A percentile compares a stretch with the other conserved stretches of the same genome.
phyloP scores from a whole-genome alignment of 2,113 vertebrate species.

The Serilophus lunatus region DNA sequence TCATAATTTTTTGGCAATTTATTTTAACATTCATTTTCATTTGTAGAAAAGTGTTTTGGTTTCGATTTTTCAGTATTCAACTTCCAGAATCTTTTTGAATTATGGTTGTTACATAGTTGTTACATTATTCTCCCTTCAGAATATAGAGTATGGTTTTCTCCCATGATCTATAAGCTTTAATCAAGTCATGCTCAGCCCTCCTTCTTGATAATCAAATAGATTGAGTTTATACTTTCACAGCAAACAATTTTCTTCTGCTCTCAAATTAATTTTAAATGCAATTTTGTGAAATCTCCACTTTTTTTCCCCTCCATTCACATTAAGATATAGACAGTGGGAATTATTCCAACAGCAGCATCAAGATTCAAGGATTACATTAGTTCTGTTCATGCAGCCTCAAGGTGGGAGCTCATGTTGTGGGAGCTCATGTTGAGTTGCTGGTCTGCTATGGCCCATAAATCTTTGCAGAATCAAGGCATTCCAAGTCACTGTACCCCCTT shows the following conservation, averaged over 20 bases:
- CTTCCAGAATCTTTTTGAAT: too few species aligned
- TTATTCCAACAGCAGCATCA: neutral
- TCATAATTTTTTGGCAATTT: neutral
- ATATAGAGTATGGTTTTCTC: neutral
- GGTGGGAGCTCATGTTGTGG: neutral
- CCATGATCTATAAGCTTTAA: neutral
- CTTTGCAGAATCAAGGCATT: neutral
- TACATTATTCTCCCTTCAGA: neutral
- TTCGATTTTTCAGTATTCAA: neutral
- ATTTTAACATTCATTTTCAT: neutral
- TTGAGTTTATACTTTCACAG: neutral
- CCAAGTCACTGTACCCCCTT: neutral
- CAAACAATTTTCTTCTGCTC: neutral
- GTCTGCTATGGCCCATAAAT: neutral
- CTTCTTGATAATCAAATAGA: neutral
- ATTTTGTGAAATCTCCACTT: neutral
- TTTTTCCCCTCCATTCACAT: neutral
- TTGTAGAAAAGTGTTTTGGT: neutral
- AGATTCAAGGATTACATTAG: neutral
- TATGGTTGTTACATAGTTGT: too few species aligned
- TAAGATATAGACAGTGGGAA: slow-evolving; percentile 17
- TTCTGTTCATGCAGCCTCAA: neutral
- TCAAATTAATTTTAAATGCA: neutral
- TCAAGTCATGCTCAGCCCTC: neutral
- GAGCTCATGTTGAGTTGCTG: neutral